These are phyloP conservation scores for Corvus moneduloides DNA, from an alignment of 2,113 vertebrate genomes.

Conservation along the genomic window DNA sequence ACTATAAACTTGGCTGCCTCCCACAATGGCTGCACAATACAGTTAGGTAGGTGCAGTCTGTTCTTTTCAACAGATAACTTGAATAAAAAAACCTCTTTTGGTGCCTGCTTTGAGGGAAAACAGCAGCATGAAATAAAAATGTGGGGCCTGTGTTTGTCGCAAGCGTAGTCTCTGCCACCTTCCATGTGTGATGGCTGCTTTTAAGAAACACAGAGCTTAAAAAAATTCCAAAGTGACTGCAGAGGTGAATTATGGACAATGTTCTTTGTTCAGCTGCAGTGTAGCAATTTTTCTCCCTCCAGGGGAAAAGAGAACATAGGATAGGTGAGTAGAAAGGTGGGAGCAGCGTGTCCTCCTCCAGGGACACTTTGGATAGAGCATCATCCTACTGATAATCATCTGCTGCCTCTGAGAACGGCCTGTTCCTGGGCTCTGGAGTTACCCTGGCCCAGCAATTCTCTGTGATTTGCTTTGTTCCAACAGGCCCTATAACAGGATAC, in stretches of 20 bases:
- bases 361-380: background rate
- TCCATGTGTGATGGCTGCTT: background rate
- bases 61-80: background rate
- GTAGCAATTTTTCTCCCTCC: background rate
- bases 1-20: background rate
- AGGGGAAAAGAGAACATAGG: background rate
- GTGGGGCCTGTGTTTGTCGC: background rate
- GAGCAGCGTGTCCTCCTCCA: background rate
- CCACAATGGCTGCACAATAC: background rate
- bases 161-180: background rate
- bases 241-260: background rate
- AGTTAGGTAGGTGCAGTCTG: background rate
- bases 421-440: background rate
- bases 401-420: background rate
- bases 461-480: background rate
- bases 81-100: background rate
- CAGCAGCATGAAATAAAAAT: background rate
- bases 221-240: background rate
- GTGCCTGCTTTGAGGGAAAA: background rate
- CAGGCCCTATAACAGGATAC: accelerated
- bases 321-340: background rate
- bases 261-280: background rate
- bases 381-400: accelerated
- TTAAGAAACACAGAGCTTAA: background rate
- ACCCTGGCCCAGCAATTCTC: background rate